Evolutionary conservation across 2,797 vertebrate genomes (phyloP).

Genomic region (Chrysocyon brachyurus): DNA sequence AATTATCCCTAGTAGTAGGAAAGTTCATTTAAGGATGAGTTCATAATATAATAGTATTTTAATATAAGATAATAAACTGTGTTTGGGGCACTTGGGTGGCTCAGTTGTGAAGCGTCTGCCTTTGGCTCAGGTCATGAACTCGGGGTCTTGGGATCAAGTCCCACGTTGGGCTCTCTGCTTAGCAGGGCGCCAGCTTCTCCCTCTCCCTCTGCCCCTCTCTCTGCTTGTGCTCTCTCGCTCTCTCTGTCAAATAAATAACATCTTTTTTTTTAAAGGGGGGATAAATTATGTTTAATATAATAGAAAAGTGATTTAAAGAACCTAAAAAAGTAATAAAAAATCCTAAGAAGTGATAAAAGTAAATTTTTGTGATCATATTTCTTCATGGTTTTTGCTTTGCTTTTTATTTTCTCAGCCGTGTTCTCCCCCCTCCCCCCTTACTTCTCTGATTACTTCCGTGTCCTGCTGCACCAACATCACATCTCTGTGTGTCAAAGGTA

Average conservation of each 20-base stretch:
- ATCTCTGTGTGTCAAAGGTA: neutral
- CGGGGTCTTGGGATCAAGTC: no score
- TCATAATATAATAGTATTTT: neutral
- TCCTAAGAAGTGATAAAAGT: neutral
- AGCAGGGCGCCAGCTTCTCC: no score
- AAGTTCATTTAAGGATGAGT: neutral
- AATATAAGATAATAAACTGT: neutral
- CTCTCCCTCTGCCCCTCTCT: no score
- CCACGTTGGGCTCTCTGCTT: no score
- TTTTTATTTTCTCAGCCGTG: neutral
- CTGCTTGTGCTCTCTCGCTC: no score
- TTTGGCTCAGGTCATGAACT: no score
- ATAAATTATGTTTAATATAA: neutral
- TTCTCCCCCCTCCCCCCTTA: neutral
- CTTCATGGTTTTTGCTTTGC: neutral
- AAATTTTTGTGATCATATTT: neutral
- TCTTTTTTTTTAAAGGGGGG: neutral
- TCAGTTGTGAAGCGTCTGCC: no score
- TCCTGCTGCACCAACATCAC: neutral
- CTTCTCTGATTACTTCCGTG: conserved; percentile 28
- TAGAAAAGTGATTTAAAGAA: neutral
- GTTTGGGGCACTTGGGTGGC: no score
- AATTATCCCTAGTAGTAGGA: neutral
- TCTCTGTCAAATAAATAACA: no score
- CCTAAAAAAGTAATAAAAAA: neutral